Evolutionary conservation across 2,888 invertebrate species (phyloP), one percentile per base, ranked within the genome.

Genomic region (Philereme transversata): DNA sequence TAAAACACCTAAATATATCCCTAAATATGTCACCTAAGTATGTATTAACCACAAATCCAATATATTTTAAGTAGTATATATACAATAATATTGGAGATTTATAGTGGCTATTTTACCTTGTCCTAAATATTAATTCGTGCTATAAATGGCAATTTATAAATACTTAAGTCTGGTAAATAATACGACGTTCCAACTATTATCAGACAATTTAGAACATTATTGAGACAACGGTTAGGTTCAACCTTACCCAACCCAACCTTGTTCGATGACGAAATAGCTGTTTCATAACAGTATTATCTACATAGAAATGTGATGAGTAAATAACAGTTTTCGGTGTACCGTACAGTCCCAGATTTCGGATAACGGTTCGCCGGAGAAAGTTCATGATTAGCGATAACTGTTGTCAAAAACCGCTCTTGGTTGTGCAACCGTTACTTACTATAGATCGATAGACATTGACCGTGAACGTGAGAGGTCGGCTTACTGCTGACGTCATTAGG

Each of bases 251-350:
- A 80, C 75, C 69, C 74, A 79, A 77, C 71, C 70, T 78, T 74
- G 76, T 73, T 77, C 69, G 73, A 77, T 90, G 88, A 88, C 84
- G 88, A 86, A 84, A 90, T 79, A 83, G 82, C 76, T 74, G 79
- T 89, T 89, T 88, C 88, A 83, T 91, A 92, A 90, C 90, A 87
- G 88, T 88, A 88, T 84, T 86, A 88, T 22, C 88, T 72, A 78
- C 87, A 88, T 87, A 83, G 81, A 79, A 81, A 78, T 73, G 72
- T 74, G 86, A 87, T 86, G 87, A 82, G 81, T 78, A 83, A 85
- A 83, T 88, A 83, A 80, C 82, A 83, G 87, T 88, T 85, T 81
- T 76, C 51, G 62, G 72, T 76, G 81, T 92, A 91, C 91, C 91
- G 92, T 92, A 88, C 80, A 79, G 85, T 82, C 85, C 90, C 87